phyloP scores from a whole-genome alignment of 1,140 invertebrate genomes.

The Rhyacophila brunnea region DNA sequence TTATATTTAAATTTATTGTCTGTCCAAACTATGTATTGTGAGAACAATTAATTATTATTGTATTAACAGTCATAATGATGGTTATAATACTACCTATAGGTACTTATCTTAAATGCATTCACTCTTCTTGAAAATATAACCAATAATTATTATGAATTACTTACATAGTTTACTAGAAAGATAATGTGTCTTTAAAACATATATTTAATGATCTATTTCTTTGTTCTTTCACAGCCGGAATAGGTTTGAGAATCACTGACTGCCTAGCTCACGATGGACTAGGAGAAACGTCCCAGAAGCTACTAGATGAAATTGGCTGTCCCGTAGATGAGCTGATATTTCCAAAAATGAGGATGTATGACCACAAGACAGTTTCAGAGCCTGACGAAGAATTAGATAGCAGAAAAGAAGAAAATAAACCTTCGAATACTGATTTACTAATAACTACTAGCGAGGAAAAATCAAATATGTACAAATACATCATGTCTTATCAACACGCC shows the following conservation, averaged over 20 bases:
- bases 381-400: constrained; percentile 42
- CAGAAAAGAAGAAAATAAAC: constrained; percentile 35
- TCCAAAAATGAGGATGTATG: constrained; percentile 50
- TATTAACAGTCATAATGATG: too few species aligned
- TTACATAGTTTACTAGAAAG: too few species aligned
- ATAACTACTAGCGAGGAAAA: constrained; percentile 38
- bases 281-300: constrained; percentile 65
- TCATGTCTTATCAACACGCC: constrained; percentile 60
- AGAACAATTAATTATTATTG: too few species aligned
- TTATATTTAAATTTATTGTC: too few species aligned
- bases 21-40: too few species aligned
- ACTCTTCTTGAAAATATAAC: too few species aligned
- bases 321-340: constrained; percentile 67
- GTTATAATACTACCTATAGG: too few species aligned
- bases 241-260: constrained; percentile 70
- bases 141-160: too few species aligned
- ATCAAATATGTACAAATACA: constrained; percentile 46
- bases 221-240: constrained; percentile 53
- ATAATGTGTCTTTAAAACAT: too few species aligned
- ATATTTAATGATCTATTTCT: too few species aligned
- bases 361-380: constrained; percentile 41
- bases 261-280: constrained; percentile 73
- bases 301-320: constrained; percentile 69
- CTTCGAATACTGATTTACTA: neutral
- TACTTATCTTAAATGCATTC: too few species aligned